Conservation (phyloP, 1,140 invertebrate genomes). For the Drosophila carrolli region DNA sequence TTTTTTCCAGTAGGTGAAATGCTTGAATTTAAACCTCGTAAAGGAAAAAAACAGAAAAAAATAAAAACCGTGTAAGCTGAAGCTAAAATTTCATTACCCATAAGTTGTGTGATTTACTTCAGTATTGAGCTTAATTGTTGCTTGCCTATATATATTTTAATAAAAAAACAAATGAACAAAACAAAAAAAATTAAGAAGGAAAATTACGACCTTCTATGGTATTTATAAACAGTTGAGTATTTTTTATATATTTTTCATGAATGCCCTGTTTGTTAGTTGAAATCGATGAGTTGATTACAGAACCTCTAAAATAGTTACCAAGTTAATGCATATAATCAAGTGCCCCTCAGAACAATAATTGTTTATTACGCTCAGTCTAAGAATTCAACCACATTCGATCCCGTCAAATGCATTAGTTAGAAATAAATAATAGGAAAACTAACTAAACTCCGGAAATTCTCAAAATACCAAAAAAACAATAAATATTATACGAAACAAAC, state of each 20-base stretch:
- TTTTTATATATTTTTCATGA: slow-evolving; percentile 72
- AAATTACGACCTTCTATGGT: slow-evolving; percentile 50
- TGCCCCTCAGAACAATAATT: slow-evolving; percentile 43
- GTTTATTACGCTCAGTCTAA: slow-evolving; percentile 58
- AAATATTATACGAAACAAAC: slow-evolving; percentile 5
- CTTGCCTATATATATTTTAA: slow-evolving; percentile 74
- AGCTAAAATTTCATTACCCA: slow-evolving; percentile 63
- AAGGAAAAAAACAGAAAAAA: slow-evolving; percentile 3
- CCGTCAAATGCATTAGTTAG: slow-evolving; percentile 52
- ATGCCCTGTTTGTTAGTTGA: slow-evolving; percentile 62
- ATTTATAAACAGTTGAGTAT: slow-evolving; percentile 74
- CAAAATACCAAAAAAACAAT: neutral
- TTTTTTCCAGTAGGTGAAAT: slow-evolving; percentile 15
- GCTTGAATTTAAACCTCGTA: slow-evolving; percentile 39
- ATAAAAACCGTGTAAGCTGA: slow-evolving; percentile 44
- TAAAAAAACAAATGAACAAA: slow-evolving; percentile 40
- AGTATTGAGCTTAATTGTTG: slow-evolving; percentile 80
- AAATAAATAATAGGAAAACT: slow-evolving; percentile 34
- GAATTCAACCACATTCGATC: slow-evolving; percentile 36
- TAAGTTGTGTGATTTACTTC: slow-evolving; percentile 71
- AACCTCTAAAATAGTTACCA: slow-evolving; percentile 32
- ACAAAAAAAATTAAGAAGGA: slow-evolving; percentile 17
- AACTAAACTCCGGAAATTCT: slow-evolving; percentile 27
- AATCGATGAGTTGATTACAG: slow-evolving; percentile 62
- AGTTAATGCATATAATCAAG: slow-evolving; percentile 47